phyloP scores from a whole-genome alignment of 1,140 invertebrate species.

The Dinoponera quadriceps region DNA sequence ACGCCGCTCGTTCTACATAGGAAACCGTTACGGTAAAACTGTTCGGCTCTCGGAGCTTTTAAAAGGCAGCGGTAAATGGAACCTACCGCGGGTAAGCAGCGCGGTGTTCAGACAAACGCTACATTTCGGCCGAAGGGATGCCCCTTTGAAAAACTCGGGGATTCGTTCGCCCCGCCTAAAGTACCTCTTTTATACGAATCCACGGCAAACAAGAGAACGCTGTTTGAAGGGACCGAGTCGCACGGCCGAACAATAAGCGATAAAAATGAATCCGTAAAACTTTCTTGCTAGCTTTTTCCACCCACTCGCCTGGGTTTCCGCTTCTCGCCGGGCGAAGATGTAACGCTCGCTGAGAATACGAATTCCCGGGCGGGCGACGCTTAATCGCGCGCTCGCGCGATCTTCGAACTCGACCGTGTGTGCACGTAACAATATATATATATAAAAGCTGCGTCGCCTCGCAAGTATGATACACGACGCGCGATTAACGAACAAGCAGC shows the following conservation, averaged over 20 bases:
- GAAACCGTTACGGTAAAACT: conserved; percentile 49
- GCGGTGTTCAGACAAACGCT: conserved; percentile 52
- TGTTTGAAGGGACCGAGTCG: conserved; percentile 25
- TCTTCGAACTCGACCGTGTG: not conserved
- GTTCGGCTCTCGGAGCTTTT: conserved; percentile 51
- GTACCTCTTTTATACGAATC: conserved; percentile 42
- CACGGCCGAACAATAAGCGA: conserved; percentile 47
- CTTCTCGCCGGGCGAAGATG: not conserved
- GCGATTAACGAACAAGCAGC: not conserved
- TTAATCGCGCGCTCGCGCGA: not conserved
- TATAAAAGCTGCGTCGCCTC: not conserved
- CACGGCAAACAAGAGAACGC: conserved; percentile 31
- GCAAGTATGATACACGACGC: not conserved
- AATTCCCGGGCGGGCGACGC: not conserved
- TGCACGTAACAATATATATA: not conserved
- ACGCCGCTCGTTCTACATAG: conserved; percentile 11
- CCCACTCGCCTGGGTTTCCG: not conserved
- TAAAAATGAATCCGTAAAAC: conserved; percentile 51
- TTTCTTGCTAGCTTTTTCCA: not conserved
- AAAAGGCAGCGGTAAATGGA: conserved; percentile 60
- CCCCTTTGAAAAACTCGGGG: conserved; percentile 51
- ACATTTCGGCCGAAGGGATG: conserved; percentile 47
- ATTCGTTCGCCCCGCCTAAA: conserved; percentile 45
- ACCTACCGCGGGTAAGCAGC: conserved; percentile 25
- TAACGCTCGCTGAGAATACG: not conserved